Evolutionary conservation across 2,113 vertebrate species (phyloP).

Genomic region (Baryphthengus martii): DNA sequence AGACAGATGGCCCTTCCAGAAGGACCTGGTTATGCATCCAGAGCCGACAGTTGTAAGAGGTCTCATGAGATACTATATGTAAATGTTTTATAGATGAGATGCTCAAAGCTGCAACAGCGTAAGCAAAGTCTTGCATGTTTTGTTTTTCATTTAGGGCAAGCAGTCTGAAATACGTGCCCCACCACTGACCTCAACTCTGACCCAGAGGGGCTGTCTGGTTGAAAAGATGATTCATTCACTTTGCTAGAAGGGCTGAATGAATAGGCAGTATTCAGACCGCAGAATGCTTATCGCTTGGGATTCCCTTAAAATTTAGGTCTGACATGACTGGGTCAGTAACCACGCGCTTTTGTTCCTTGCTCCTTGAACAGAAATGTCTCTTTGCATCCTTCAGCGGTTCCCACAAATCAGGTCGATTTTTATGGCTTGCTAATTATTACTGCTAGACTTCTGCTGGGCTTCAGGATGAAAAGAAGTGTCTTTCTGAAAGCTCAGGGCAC

Average conservation of each 20-base stretch:
- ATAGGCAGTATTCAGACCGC: slow-evolving; percentile 43
- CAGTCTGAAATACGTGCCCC: slow-evolving; percentile 8
- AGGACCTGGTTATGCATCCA: background rate
- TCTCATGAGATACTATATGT: background rate
- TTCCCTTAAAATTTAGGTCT: slow-evolving; percentile 62
- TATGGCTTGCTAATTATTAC: slow-evolving; percentile 60
- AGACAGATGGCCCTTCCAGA: slow-evolving; percentile 3
- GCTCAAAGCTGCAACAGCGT: background rate
- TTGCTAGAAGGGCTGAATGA: slow-evolving; percentile 38
- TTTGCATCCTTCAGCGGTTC: slow-evolving; percentile 44
- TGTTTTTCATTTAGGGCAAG: slow-evolving; percentile 16
- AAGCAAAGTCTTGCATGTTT: slow-evolving; percentile 5
- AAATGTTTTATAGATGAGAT: slow-evolving; percentile 18
- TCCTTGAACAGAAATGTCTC: slow-evolving; percentile 53
- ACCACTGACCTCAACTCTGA: slow-evolving; percentile 23
- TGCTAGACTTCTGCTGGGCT: slow-evolving; percentile 50
- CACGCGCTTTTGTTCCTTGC: slow-evolving; percentile 2
- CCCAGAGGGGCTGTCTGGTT: slow-evolving; percentile 52
- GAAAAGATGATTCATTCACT: slow-evolving; percentile 56
- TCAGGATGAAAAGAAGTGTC: background rate
- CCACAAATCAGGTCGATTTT: slow-evolving; percentile 65
- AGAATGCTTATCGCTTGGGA: slow-evolving; percentile 55
- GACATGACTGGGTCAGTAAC: slow-evolving; percentile 65
- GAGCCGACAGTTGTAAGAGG: background rate
- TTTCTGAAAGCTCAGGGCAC: slow-evolving; percentile 32